phyloP scores from a whole-genome alignment of 2,113 vertebrate species.

The Macaca mulatta region DNA sequence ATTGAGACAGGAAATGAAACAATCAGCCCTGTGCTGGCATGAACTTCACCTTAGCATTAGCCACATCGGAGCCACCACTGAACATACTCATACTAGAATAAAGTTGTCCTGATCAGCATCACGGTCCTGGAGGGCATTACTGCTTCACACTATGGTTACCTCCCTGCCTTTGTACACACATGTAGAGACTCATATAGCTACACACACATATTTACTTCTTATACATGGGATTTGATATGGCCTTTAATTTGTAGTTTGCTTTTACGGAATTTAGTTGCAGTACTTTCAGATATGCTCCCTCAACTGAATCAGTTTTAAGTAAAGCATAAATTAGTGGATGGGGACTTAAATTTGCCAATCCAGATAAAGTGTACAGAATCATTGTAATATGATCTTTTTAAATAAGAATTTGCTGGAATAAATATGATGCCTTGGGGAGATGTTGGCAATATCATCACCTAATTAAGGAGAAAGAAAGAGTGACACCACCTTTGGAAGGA shows the following conservation, averaged over 20 bases:
- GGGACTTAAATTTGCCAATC: slow-evolving; percentile 67
- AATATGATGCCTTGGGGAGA: slow-evolving; percentile 63
- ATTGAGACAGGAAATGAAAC: background rate
- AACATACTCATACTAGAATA: background rate
- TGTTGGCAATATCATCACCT: slow-evolving; percentile 61
- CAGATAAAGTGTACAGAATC: slow-evolving; percentile 62
- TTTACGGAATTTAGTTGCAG: slow-evolving; percentile 45
- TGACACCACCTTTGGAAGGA: slow-evolving; percentile 73
- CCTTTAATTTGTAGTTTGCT: slow-evolving; percentile 53
- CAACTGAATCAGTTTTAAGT: slow-evolving; percentile 43
- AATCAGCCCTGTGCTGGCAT: background rate
- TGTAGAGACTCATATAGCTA: background rate
- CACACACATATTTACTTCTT: background rate
- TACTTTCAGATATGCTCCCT: slow-evolving; percentile 32
- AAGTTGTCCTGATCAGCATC: background rate
- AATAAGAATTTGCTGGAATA: slow-evolving; percentile 70
- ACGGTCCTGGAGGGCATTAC: background rate
- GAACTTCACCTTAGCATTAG: background rate
- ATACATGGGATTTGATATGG: background rate
- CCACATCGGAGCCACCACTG: background rate
- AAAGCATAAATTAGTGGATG: slow-evolving; percentile 56
- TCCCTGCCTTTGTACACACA: background rate
- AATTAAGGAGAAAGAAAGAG: slow-evolving; percentile 71
- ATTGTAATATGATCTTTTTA: slow-evolving; percentile 65
- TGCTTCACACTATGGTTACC: background rate